phyloP scores from a whole-genome alignment of 2,888 invertebrate genomes.

The Machimus rusticus region DNA sequence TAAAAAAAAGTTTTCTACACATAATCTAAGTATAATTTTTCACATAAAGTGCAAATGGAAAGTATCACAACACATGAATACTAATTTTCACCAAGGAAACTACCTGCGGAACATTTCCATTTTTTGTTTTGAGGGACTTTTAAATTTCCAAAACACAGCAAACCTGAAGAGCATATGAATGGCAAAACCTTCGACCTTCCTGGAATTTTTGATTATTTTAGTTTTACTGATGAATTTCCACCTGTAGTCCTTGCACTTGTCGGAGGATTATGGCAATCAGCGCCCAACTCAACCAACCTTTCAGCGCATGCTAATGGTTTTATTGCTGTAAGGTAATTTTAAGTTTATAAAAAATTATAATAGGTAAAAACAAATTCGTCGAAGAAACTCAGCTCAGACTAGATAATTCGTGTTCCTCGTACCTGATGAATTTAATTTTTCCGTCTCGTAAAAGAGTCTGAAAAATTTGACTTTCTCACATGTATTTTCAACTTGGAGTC shows the following conservation, averaged over 20 bases:
- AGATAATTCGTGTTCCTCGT: background rate
- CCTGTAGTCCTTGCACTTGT: background rate
- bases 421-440: background rate
- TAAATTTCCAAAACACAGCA: background rate
- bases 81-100: background rate
- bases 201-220: background rate
- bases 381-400: background rate
- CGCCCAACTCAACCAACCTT: background rate
- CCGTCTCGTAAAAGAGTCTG: too few species aligned
- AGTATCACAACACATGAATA: background rate
- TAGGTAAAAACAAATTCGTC: background rate
- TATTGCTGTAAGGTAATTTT: background rate
- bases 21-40: background rate
- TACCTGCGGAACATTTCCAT: background rate
- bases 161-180: background rate
- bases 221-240: background rate
- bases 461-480: too few species aligned
- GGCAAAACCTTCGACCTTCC: background rate
- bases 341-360: background rate
- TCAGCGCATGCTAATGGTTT: background rate
- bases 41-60: background rate
- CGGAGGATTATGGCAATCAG: background rate
- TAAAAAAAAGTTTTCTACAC: background rate
- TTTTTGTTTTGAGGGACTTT: background rate
- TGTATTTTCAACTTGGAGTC: too few species aligned